Conservation (phyloP, 2,113 vertebrate species). For the Sminthopsis crassicaudata region DNA sequence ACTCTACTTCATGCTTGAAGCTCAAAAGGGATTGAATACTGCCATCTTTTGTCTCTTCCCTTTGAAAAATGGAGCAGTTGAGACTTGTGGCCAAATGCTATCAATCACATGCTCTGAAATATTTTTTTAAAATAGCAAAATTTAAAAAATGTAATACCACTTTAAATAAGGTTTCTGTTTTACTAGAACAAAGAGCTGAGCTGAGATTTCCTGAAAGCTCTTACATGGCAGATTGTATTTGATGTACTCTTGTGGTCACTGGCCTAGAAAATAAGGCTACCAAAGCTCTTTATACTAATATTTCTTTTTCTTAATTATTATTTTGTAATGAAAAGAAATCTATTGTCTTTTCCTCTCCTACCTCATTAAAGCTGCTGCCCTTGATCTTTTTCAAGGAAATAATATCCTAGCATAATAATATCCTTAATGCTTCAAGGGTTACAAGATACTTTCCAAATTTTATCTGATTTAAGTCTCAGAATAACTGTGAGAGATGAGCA, state of each 20-base stretch:
- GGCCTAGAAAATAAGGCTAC: constrained; percentile 24
- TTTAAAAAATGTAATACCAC: not conserved
- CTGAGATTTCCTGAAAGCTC: constrained; percentile 42
- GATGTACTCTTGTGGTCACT: constrained; percentile 39
- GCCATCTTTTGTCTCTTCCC: not conserved
- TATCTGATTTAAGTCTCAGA: not conserved
- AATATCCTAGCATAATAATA: not conserved
- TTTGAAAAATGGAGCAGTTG: constrained; percentile 7
- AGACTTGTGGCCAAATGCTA: constrained; percentile 35
- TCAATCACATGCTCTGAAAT: constrained; percentile 41
- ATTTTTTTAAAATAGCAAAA: constrained; percentile 46
- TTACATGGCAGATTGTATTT: not conserved
- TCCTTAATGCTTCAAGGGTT: not conserved
- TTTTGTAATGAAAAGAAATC: not conserved
- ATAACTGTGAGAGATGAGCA: not conserved
- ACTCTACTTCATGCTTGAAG: not conserved
- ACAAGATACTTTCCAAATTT: not conserved
- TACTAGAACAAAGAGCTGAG: constrained; percentile 43
- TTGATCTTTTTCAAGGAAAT: not conserved
- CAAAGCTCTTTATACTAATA: constrained; percentile 24
- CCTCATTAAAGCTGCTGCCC: not conserved
- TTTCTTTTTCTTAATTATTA: constrained; percentile 37
- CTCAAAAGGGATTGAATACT: not conserved
- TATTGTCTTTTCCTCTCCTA: not conserved
- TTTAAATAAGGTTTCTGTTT: constrained; percentile 27